Evolutionary conservation across 2,113 vertebrate genomes (phyloP), one percentile per base, ranked within the genome.

Genomic region (Periophthalmus modestus): DNA sequence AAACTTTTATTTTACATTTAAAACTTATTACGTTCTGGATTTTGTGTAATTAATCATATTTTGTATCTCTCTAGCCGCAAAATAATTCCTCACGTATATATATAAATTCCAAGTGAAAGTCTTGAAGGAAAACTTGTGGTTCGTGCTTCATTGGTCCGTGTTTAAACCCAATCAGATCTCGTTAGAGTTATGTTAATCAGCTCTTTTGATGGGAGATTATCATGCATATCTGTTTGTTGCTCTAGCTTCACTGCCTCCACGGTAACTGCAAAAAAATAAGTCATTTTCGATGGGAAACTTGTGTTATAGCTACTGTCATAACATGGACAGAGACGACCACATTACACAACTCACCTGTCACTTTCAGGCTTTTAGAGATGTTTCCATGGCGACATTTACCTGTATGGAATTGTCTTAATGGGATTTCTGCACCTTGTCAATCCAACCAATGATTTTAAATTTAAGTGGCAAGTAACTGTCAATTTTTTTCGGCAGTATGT

Each of bases 341-440:
- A 71, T 79, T 21, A 55, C 48, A 9, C 15, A 33, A 66, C 65
- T 71, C 18, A 16, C 21, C 67, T 76, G 58, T 66, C 57, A 74
- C 50, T 50, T 15, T 0, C 23, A 54, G 62, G 79, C 77, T 73
- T 78, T 84, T 50, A 77, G 39, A 81, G 55, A 28, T 28, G 63
- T 81, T 69, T 72, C 54, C 68, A 50, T 23, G 21, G 68, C 48
- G 52, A 23, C 72, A 48, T 75, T 63, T 68, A 71, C 59, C 39
- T 24, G 33, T 23, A 15, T 34, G 67, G 7, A 43, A 43, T 57
- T 66, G 39, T 79, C 24, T 74, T 24, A n/a, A n/a, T n/a, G 36
- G 76, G 23, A 69, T 33, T 58, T 83, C 69, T 68, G n/a, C 69
- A 67, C 63, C 47, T 71, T 48, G 63, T 39, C 66, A 61, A 75